Evolutionary conservation across 2,888 invertebrate species (phyloP), one percentile per base, ranked within the genome.

Genomic region (Plutella xylostella): DNA sequence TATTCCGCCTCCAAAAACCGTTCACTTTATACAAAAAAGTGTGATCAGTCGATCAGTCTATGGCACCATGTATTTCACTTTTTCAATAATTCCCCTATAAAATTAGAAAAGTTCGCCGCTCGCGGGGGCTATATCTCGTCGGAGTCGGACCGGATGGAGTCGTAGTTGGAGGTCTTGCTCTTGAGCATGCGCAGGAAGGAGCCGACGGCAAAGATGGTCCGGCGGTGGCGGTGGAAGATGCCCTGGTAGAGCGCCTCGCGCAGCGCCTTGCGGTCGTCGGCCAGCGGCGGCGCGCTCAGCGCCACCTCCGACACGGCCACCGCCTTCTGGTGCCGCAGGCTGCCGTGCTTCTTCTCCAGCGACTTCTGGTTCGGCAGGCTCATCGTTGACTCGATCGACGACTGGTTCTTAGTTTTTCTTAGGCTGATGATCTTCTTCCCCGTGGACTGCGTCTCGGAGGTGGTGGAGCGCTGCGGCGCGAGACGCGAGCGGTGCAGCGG

Each of bases 211-310:
- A 91, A 91, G 56, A 91, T 91, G 49, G 90, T 91, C 63, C 90
- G 84, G 52, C 91, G 82, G 73, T 91, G 91, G 55, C 90, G 87
- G 79, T 91, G 90, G 69, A 91, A 90, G 65, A 91, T 91, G 71
- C 91, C 91, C 74, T 91, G 90, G 68, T 91, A 91, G 56, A 91
- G 77, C 50, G 91, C 90, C 66, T 91, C 91, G 52, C 91, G 80
- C 51, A 89, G 65, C 41, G 90, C 89, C 70, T 91, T 91, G 55
- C 91, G 74, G 66, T 89, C 88, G 58, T 88, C 88, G 5, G 75
- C 65, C 49, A 79, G 82, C 41, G 77, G 72, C 59, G 77, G 85
- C 35, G 82, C 75, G 51, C 72, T 75, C 51, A 85, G 57, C 39
- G 88, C 87, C 50, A 85, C 68, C 55, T 88, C 88, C 38, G 88